phyloP scores from a whole-genome alignment of 2,888 invertebrate species.

The Hymenopus coronatus region DNA sequence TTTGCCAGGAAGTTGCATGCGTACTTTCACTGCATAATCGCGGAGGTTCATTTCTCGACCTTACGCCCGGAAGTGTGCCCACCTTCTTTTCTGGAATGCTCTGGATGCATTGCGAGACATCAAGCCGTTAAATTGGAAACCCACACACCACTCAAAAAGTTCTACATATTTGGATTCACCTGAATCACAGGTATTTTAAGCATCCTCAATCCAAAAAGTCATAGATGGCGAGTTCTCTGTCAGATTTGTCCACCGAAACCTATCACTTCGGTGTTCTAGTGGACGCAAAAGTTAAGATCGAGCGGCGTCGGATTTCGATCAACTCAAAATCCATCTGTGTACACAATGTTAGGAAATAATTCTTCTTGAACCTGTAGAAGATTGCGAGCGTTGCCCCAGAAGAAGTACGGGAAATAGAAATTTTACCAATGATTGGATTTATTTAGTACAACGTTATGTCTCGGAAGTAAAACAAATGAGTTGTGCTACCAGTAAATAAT shows the following conservation, averaged over 20 bases:
- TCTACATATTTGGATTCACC: background rate
- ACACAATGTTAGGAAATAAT: too few species aligned
- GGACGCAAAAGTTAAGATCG: background rate
- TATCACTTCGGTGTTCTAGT: too few species aligned
- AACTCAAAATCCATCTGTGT: background rate
- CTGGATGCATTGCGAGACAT: background rate
- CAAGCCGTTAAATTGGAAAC: background rate
- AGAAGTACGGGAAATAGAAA: too few species aligned
- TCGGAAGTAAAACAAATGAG: too few species aligned
- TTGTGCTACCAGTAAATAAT: too few species aligned
- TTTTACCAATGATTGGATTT: too few species aligned
- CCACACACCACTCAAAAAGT: background rate
- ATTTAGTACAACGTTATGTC: too few species aligned
- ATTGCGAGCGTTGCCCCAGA: too few species aligned
- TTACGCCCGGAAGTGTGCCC: background rate
- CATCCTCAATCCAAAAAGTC: background rate
- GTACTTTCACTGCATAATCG: background rate
- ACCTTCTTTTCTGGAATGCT: background rate
- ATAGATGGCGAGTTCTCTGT: background rate
- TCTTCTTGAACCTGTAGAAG: too few species aligned
- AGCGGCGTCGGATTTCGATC: background rate
- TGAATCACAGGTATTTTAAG: background rate
- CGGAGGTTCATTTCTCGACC: background rate
- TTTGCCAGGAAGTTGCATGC: background rate
- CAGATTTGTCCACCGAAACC: background rate